phyloP scores from a whole-genome alignment of 2,888 invertebrate genomes.

The Conus canariensis region DNA sequence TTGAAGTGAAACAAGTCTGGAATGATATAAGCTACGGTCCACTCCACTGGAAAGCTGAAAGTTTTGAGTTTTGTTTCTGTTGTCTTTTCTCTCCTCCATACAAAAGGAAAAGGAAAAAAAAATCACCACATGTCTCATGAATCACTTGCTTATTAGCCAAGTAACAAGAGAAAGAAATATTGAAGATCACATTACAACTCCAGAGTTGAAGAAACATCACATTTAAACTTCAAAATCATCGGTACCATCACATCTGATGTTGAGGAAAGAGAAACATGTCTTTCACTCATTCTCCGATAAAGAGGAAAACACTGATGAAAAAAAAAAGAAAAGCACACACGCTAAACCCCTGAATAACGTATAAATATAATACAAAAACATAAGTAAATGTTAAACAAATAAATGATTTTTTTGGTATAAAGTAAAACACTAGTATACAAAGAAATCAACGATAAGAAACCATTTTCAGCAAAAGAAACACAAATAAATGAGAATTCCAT shows the following conservation, averaged over 20 bases:
- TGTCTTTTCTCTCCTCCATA: not conserved
- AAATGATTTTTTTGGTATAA: not conserved
- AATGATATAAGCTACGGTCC: slow-evolving; percentile 25
- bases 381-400: not conserved
- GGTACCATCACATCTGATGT: not conserved
- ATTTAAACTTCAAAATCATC: not conserved
- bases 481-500: not conserved
- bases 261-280: not conserved
- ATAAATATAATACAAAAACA: not conserved
- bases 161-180: slow-evolving; percentile 4
- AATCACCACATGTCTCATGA: not conserved
- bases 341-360: not conserved
- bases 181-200: slow-evolving; percentile 7
- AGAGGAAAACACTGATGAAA: not conserved
- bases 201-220: slow-evolving; percentile 19
- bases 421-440: not conserved
- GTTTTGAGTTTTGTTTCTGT: not conserved
- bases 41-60: slow-evolving; percentile 9
- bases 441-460: not conserved
- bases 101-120: too few relatives aligned
- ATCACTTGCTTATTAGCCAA: not conserved
- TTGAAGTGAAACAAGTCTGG: not conserved
- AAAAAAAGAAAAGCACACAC: not conserved
- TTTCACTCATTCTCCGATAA: not conserved
- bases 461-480: not conserved